phyloP scores from a whole-genome alignment of 2,797 vertebrate species.

The Lithobates sylvaticus region DNA sequence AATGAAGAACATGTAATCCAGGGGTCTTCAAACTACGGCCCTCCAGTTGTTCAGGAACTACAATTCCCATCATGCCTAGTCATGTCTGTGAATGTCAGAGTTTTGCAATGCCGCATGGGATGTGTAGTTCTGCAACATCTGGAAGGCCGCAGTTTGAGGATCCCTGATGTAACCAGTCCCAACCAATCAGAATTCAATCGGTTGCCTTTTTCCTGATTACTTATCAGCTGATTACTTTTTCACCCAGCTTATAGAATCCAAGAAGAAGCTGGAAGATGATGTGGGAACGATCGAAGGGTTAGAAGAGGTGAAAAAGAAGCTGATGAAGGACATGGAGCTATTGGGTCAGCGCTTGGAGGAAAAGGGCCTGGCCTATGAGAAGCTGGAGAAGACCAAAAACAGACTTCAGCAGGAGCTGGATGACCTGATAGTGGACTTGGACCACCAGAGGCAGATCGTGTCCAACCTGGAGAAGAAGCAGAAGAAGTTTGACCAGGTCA shows the following conservation, averaged over 20 bases:
- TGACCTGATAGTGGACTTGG: conserved; percentile 90
- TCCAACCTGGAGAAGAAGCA: conserved; percentile 96
- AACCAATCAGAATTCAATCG: no score
- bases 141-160: no score
- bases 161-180: no score
- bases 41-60: no score
- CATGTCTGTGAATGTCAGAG: no score
- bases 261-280: conserved; percentile 96
- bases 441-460: conserved; percentile 92
- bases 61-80: no score
- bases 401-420: conserved; percentile 94
- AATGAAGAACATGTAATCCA: no score
- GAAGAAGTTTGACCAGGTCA: conserved; percentile 97
- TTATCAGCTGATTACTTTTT: background rate
- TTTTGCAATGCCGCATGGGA: no score
- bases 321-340: conserved; percentile 90
- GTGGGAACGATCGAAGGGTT: conserved; percentile 89
- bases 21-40: no score
- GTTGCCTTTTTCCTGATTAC: no score
- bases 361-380: conserved; percentile 89
- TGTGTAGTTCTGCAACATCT: no score
- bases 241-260: conserved; percentile 86
- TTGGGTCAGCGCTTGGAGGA: conserved; percentile 88
- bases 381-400: conserved; percentile 95
- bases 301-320: conserved; percentile 92